phyloP scores from a whole-genome alignment of 2,797 vertebrate species.

The Hylomyscus alleni region DNA sequence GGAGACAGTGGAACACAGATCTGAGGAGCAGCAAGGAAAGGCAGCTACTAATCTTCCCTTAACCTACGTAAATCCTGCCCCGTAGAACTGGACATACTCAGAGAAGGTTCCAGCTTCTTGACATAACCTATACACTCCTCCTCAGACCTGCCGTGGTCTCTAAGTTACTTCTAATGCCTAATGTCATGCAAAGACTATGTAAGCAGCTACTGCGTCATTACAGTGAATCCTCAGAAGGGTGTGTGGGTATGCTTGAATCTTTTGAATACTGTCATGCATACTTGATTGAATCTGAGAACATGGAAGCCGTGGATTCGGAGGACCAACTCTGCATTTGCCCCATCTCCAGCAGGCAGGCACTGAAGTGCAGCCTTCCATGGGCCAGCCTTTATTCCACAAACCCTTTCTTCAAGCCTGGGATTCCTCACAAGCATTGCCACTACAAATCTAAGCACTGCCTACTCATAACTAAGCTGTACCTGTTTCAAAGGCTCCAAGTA shows the following conservation, averaged over 20 bases:
- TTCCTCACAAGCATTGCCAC: conserved; percentile 15
- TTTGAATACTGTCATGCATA: neutral
- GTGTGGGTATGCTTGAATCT: neutral
- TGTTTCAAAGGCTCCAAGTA: conserved; percentile 12
- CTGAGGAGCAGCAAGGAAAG: neutral
- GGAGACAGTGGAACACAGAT: neutral
- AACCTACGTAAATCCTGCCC: neutral
- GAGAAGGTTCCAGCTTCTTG: neutral
- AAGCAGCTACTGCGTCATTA: too few species aligned
- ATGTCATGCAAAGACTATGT: neutral
- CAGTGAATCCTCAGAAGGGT: neutral
- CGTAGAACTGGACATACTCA: neutral
- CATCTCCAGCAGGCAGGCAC: neutral
- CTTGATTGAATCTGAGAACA: neutral
- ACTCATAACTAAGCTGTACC: conserved; percentile 34
- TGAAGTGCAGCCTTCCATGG: neutral
- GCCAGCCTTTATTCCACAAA: neutral
- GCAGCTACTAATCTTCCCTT: neutral
- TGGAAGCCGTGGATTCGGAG: neutral
- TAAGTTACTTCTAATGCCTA: neutral
- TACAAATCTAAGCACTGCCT: conserved; percentile 15
- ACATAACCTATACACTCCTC: neutral
- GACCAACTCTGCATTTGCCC: neutral
- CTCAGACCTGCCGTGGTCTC: too few species aligned
- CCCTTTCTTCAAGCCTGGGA: neutral